A percentile compares a stretch with the other conserved stretches of the same genome.
phyloP scores from a whole-genome alignment of 2,888 invertebrate genomes.

The Polymixis lichenea region DNA sequence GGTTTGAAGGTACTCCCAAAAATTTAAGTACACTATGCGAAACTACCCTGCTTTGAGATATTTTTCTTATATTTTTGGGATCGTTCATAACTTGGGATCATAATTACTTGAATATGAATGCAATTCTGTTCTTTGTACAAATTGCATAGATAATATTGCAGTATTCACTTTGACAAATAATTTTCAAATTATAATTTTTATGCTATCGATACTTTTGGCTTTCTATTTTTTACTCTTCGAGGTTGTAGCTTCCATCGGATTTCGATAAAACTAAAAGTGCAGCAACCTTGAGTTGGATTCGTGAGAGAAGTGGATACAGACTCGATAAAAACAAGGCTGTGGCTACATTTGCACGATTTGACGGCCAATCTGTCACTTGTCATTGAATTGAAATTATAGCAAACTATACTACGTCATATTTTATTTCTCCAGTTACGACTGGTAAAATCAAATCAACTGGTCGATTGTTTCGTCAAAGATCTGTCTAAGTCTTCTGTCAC shows the following conservation, averaged over 20 bases:
- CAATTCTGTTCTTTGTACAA: not conserved
- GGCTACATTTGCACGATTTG: constrained; percentile 33
- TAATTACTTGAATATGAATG: not conserved
- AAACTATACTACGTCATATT: no score
- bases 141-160: not conserved
- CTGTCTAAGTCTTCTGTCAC: no score
- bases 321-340: constrained; percentile 36
- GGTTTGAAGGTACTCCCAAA: no score
- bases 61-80: no score
- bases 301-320: constrained; percentile 40
- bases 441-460: no score
- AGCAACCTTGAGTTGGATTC: constrained; percentile 42
- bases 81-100: not conserved
- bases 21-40: no score
- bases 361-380: constrained; percentile 25
- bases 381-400: constrained; percentile 28
- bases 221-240: not conserved
- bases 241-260: not conserved
- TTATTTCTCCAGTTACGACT: no score
- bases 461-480: no score
- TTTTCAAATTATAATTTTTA: not conserved
- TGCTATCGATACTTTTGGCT: not conserved
- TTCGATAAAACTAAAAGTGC: constrained; percentile 15
- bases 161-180: not conserved
- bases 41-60: no score